Conservation (phyloP, 1,140 invertebrate species). For the Oncopodura yosiiana region DNA sequence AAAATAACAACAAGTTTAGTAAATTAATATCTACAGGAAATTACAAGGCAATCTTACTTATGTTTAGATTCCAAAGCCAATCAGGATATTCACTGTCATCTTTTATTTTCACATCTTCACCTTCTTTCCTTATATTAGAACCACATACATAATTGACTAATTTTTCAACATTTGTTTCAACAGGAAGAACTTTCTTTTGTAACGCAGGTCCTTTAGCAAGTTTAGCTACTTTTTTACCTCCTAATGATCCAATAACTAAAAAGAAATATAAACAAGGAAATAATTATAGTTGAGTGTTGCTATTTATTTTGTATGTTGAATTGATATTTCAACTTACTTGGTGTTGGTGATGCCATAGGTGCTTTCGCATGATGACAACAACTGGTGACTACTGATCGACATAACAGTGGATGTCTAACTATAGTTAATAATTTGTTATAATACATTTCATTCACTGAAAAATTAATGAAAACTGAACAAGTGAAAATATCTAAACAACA, state of each 20-base stretch:
- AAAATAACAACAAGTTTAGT: not conserved
- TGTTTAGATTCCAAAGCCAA: constrained; percentile 75
- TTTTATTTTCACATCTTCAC: constrained; percentile 72
- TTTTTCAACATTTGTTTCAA: constrained; percentile 74
- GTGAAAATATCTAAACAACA: too few species aligned
- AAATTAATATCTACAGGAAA: not conserved
- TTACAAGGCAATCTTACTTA: constrained; percentile 37
- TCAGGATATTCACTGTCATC: constrained; percentile 82
- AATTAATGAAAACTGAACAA: too few species aligned
- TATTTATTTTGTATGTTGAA: too few species aligned
- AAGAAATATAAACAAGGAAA: not conserved
- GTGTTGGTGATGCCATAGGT: too few species aligned
- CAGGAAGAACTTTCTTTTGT: constrained; percentile 64
- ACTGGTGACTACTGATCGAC: too few species aligned
- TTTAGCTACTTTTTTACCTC: constrained; percentile 47
- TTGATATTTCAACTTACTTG: too few species aligned
- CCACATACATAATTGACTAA: constrained; percentile 75
- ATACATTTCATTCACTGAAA: too few species aligned
- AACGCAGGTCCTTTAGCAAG: constrained; percentile 46
- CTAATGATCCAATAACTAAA: constrained; percentile 8
- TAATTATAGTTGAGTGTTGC: too few species aligned
- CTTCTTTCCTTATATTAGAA: constrained; percentile 63
- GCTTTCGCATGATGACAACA: too few species aligned
- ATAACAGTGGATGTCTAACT: too few species aligned
- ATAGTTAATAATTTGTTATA: too few species aligned